Evolutionary conservation across 2,797 vertebrate species (phyloP).

Genomic region (Aselliscus stoliczkanus): DNA sequence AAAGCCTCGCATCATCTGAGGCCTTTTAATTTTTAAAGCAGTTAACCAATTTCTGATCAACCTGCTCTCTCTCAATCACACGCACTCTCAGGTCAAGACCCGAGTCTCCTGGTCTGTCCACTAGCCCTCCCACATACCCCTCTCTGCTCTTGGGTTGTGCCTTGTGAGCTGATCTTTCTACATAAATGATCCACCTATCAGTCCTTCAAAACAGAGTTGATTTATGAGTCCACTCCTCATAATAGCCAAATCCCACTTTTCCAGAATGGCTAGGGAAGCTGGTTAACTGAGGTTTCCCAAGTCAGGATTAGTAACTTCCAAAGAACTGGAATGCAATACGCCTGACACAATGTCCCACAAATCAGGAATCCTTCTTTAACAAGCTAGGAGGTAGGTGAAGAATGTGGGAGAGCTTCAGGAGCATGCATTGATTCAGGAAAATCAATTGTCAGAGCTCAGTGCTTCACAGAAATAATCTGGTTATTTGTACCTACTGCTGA

Average conservation of each 20-base stretch:
- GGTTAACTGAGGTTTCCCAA: background rate
- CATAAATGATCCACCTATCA: background rate
- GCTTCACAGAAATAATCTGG: background rate
- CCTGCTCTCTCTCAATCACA: background rate
- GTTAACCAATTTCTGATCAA: constrained; percentile 26
- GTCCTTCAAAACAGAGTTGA: background rate
- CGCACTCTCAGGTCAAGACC: background rate
- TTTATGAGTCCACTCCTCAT: background rate
- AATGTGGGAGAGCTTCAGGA: background rate
- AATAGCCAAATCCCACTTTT: background rate
- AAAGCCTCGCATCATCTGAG: constrained; percentile 7
- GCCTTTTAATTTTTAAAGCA: constrained; percentile 1
- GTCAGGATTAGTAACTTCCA: background rate
- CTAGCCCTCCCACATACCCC: background rate
- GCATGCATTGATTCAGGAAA: background rate
- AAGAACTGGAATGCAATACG: background rate
- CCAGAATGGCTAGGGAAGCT: background rate
- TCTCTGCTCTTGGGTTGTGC: background rate
- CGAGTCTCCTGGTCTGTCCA: background rate
- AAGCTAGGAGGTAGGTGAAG: background rate
- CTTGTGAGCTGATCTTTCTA: background rate
- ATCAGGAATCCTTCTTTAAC: background rate
- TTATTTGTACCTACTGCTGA: background rate
- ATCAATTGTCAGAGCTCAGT: background rate
- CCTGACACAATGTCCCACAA: background rate